Evolutionary conservation across 2,888 invertebrate genomes (phyloP).

Genomic region (Ariolimax columbianus): DNA sequence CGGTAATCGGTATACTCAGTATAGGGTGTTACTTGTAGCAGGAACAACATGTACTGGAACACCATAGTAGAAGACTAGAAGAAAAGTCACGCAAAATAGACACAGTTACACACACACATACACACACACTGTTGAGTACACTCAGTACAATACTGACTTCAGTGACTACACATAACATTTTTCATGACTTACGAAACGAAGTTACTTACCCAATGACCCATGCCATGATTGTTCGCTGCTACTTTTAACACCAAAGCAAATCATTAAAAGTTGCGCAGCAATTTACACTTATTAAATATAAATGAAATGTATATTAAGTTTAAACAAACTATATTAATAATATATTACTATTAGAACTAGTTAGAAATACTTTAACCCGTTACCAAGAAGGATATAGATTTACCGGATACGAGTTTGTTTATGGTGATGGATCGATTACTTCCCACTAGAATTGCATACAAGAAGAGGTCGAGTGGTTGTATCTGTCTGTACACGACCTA

Average conservation of each 20-base stretch:
- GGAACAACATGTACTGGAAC: too few species aligned
- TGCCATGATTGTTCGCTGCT: background rate
- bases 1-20: too few species aligned
- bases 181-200: too few species aligned
- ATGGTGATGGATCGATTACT: constrained; percentile 8
- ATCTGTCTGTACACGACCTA: too few species aligned
- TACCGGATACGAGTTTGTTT: constrained; percentile 33
- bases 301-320: background rate
- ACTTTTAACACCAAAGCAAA: background rate
- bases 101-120: too few species aligned
- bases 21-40: too few species aligned
- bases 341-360: background rate
- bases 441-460: background rate
- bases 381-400: background rate
- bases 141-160: too few species aligned
- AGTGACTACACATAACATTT: too few species aligned
- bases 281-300: background rate
- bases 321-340: background rate
- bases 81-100: too few species aligned
- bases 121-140: too few species aligned
- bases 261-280: background rate
- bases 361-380: background rate
- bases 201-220: too few species aligned
- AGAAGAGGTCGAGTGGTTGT: background rate
- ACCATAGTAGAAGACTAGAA: too few species aligned